Evolutionary conservation across 1,140 invertebrate species (phyloP).

Genomic region (Panonychus citri): DNA sequence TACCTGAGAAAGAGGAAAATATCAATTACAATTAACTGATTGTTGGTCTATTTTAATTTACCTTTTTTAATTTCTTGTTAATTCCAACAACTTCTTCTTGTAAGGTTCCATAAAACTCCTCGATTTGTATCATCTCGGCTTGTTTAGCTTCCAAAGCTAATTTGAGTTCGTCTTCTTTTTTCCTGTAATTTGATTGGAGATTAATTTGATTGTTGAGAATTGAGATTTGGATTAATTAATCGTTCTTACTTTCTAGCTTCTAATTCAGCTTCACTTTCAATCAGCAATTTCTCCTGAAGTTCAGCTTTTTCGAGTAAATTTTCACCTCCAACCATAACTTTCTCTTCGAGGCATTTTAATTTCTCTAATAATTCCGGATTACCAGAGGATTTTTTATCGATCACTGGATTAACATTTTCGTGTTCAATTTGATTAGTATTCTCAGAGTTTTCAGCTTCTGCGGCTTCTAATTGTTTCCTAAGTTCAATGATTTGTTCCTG

Average conservation of each 20-base stretch:
- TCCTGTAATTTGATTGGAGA: conserved; percentile 18
- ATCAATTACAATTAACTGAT: not conserved
- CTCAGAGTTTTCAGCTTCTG: conserved; percentile 12
- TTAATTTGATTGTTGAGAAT: no score
- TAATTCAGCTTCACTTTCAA: conserved; percentile 69
- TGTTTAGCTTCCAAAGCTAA: conserved; percentile 57
- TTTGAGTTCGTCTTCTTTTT: conserved; percentile 56
- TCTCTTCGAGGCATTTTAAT: conserved; percentile 68
- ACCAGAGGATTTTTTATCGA: no score
- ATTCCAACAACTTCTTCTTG: conserved; percentile 81
- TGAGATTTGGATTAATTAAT: not conserved
- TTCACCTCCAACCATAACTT: conserved; percentile 90
- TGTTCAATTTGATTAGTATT: not conserved
- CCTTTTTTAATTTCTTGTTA: conserved; percentile 74
- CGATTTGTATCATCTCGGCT: conserved; percentile 76
- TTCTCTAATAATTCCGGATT: conserved; percentile 31
- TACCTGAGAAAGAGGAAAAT: conserved; percentile 29
- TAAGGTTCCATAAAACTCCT: conserved; percentile 78
- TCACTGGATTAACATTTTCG: not conserved
- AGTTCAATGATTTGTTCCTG: conserved; percentile 89
- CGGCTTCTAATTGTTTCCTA: conserved; percentile 53
- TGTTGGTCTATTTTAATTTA: conserved; percentile 21
- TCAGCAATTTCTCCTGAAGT: conserved; percentile 66
- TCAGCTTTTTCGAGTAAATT: conserved; percentile 94
- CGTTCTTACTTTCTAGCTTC: conserved; percentile 36